Conservation (phyloP, 2,113 vertebrate species). For the Hiodon tergisus region DNA sequence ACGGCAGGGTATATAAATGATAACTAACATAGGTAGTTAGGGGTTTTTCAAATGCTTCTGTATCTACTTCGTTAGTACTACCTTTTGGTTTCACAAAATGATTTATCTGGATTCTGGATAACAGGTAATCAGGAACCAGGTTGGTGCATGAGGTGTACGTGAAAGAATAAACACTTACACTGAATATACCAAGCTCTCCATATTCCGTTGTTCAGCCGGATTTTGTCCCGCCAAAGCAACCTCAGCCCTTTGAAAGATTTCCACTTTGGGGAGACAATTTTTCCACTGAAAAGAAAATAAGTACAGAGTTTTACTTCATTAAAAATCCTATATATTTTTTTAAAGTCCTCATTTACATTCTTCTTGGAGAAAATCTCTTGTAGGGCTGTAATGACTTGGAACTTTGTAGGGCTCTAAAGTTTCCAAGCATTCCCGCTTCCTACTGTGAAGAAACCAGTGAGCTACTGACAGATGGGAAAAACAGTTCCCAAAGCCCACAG, state of each 20-base stretch:
- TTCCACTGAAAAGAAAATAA: conserved; percentile 67
- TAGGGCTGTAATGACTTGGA: background rate
- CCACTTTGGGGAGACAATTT: conserved; percentile 95
- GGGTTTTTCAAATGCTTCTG: too few species aligned
- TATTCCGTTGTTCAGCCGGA: conserved; percentile 95
- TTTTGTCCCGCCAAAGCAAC: conserved; percentile 90
- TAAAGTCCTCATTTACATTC: background rate
- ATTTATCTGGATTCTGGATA: background rate
- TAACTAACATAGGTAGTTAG: too few species aligned
- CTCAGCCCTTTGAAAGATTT: conserved; percentile 95
- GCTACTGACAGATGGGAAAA: background rate
- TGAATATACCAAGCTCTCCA: conserved; percentile 98
- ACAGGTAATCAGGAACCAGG: background rate
- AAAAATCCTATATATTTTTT: background rate
- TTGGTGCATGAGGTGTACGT: background rate
- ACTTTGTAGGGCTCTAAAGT: conserved; percentile 9
- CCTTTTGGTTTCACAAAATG: background rate
- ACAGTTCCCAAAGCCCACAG: background rate
- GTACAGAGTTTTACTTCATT: background rate
- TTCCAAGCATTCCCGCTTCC: conserved; percentile 11
- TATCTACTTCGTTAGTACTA: too few species aligned
- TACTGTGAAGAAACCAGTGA: background rate
- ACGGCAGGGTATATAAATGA: too few species aligned
- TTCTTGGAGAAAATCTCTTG: background rate
- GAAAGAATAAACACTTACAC: conserved; percentile 69